Evolutionary conservation across 2,888 invertebrate species (phyloP).

Genomic region (Sphinx pinastri): DNA sequence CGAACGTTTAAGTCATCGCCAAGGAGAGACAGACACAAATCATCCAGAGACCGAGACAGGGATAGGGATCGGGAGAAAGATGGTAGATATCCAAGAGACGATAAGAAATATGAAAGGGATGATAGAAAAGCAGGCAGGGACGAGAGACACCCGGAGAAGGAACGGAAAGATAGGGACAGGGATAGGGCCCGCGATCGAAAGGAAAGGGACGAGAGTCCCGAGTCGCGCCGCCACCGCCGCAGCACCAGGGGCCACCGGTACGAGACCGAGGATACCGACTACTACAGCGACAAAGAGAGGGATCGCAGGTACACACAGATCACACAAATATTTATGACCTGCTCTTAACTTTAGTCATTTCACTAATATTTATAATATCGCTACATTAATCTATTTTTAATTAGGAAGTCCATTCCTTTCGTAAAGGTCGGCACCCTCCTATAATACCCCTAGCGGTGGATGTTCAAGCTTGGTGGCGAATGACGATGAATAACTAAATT

Average conservation of each 20-base stretch:
- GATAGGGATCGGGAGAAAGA: slow-evolving; percentile 58
- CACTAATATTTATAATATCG: no score
- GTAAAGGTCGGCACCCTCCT: no score
- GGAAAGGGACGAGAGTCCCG: slow-evolving; percentile 66
- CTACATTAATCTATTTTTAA: no score
- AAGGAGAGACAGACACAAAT: slow-evolving; percentile 63
- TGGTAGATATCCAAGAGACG: slow-evolving; percentile 63
- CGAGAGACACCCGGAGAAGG: slow-evolving; percentile 61
- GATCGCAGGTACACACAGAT: slow-evolving; percentile 67
- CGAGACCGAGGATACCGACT: slow-evolving; percentile 87
- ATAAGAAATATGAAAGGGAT: slow-evolving; percentile 64
- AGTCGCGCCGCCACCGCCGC: slow-evolving; percentile 62
- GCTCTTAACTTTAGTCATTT: no score
- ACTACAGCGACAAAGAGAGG: slow-evolving; percentile 87
- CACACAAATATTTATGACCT: no score
- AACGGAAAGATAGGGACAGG: slow-evolving; percentile 56
- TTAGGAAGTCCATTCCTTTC: no score
- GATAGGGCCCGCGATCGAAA: slow-evolving; percentile 44
- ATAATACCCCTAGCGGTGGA: no score
- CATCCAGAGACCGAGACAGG: slow-evolving; percentile 58
- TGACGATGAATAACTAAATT: no score
- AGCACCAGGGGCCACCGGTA: slow-evolving; percentile 77
- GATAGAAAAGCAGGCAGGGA: slow-evolving; percentile 59
- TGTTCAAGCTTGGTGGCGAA: no score
- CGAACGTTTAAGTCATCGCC: slow-evolving; percentile 67